Conservation (phyloP, 1,140 invertebrate genomes). For the Latrodectus geometricus region DNA sequence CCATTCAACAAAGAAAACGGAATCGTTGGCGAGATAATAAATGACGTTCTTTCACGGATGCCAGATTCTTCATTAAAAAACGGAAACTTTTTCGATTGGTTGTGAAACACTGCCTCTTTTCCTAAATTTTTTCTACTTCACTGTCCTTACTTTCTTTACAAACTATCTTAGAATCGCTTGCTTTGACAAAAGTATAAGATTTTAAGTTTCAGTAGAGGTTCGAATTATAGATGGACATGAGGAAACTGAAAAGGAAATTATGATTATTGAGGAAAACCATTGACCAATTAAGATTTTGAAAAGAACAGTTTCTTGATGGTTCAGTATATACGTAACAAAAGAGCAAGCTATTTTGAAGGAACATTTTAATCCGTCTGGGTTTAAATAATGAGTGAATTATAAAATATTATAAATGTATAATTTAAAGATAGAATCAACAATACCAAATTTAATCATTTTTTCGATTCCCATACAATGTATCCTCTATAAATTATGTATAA, state of each 20-base stretch:
- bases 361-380: too few species aligned
- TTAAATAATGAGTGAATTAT: too few species aligned
- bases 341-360: too few species aligned
- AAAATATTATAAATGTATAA: too few species aligned
- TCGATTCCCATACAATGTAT: too few species aligned
- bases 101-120: constrained; percentile 20
- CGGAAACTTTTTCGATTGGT: constrained; percentile 47
- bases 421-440: too few species aligned
- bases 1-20: constrained; percentile 38
- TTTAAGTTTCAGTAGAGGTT: background rate
- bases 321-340: too few species aligned
- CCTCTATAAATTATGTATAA: too few species aligned
- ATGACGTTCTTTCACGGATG: constrained; percentile 35
- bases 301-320: too few species aligned
- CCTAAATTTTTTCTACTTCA: background rate
- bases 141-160: too few species aligned
- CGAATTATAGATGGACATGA: background rate
- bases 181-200: background rate
- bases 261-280: background rate
- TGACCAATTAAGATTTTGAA: background rate
- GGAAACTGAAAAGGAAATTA: background rate
- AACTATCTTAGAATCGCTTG: background rate
- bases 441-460: too few species aligned
- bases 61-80: constrained; percentile 46
- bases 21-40: constrained; percentile 18